These are phyloP conservation scores for Neodontobutis hainanensis DNA, from an alignment of 2,113 vertebrate genomes.

Conservation along the genomic window DNA sequence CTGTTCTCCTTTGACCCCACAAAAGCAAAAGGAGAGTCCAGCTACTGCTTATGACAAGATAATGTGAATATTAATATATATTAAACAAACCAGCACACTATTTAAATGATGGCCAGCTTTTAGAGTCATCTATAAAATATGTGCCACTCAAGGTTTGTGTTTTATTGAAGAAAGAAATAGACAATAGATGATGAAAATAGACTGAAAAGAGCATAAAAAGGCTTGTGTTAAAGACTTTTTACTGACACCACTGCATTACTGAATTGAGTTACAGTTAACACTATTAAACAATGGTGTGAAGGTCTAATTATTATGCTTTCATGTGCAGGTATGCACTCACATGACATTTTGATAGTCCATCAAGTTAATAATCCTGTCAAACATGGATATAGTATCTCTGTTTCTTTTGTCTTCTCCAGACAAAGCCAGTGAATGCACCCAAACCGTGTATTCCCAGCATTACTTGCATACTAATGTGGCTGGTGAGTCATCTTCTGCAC, in stretches of 20 bases:
- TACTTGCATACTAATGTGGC: constrained; percentile 35
- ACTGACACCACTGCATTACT: constrained; percentile 40
- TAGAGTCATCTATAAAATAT: too few species aligned
- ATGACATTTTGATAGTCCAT: constrained; percentile 28
- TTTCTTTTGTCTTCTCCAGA: not conserved
- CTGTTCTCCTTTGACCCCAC: constrained; percentile 1
- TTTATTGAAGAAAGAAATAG: too few species aligned
- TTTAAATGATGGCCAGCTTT: too few species aligned
- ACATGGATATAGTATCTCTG: not conserved
- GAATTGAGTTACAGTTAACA: constrained; percentile 42
- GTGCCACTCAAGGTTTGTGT: too few species aligned
- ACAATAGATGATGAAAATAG: too few species aligned
- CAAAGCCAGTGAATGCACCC: not conserved
- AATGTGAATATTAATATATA: too few species aligned
- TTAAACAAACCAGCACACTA: too few species aligned
- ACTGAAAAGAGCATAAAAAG: too few species aligned
- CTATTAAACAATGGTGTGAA: not conserved
- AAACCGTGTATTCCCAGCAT: not conserved
- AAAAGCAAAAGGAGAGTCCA: not conserved
- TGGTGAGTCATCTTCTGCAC: constrained; percentile 45
- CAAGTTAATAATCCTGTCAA: constrained; percentile 30
- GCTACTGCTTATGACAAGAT: too few species aligned
- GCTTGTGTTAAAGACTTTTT: not conserved
- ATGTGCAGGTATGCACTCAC: constrained; percentile 46
- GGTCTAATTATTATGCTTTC: constrained; percentile 2